phyloP scores from a whole-genome alignment of 2,888 invertebrate species.

The Chamaedrilus cognettii region DNA sequence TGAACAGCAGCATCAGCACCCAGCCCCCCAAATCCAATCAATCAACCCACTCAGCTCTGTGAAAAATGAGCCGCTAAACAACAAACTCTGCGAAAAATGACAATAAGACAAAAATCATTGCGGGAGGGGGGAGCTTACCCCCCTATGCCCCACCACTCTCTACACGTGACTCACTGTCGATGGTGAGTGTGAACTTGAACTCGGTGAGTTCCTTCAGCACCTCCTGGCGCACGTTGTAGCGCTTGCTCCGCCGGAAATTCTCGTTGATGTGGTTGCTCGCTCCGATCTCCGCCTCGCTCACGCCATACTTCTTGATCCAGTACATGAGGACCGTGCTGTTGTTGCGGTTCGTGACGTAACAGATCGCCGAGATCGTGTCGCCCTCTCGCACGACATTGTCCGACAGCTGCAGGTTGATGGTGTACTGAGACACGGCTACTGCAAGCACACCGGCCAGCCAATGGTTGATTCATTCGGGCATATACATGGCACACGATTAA shows the following conservation, averaged over 20 bases:
- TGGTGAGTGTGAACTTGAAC: conserved; percentile 11
- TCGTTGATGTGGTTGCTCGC: conserved; percentile 27
- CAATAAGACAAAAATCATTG: too few relatives aligned
- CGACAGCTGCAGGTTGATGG: conserved; percentile 18
- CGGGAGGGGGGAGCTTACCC: too few relatives aligned
- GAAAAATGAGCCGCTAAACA: too few relatives aligned
- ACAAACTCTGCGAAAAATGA: too few relatives aligned
- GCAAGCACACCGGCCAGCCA: too few relatives aligned
- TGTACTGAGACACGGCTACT: too few relatives aligned
- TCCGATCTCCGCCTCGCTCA: conserved; percentile 28
- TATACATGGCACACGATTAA: too few relatives aligned
- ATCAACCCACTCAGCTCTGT: too few relatives aligned
- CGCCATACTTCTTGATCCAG: conserved; percentile 23
- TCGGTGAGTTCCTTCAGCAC: not conserved
- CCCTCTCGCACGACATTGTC: conserved; percentile 12
- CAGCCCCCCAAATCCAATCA: too few relatives aligned
- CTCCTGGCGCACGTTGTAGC: conserved; percentile 19
- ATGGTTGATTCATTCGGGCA: too few relatives aligned
- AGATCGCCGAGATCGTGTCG: conserved; percentile 24
- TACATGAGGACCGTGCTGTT: conserved; percentile 18
- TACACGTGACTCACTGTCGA: conserved; percentile 13
- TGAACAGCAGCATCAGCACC: too few relatives aligned
- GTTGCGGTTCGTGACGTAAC: conserved; percentile 27
- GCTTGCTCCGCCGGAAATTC: conserved; percentile 23
- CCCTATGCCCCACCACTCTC: too few relatives aligned